Base-by-base conservation (phyloP, 2,888 invertebrate genomes). In the Aphelenchoides bicaudatus region DNA sequence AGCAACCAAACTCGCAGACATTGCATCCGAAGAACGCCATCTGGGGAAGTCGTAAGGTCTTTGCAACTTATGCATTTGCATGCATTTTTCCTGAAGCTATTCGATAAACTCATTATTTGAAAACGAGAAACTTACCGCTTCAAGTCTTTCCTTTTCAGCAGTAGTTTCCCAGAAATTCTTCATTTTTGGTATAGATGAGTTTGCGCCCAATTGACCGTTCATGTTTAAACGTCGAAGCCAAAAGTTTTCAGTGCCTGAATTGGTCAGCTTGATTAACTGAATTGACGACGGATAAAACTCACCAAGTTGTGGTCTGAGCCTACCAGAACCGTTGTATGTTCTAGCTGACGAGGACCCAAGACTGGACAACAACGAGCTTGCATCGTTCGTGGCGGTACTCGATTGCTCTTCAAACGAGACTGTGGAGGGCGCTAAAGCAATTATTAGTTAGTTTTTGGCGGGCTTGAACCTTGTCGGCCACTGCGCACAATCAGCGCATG, bases 1-100 rank as follows among this genome's bases (percentile, higher is more conserved):
- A 3, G 74, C 74, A 2, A 74, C 74, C 16, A 74, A 58, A 1
- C 71, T 71, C 0, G 74, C 74, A 0, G 72, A 68, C n/a, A 74
- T 52, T 13, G 74, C 74, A 59, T 74, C 74, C 30, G 63, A 71
- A 2, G 72, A 71, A 39, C 73, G 58, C 73, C 73, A 73, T 58
- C 65, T 63, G 13, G 73, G 73, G 57, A 73, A 73, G 31, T 66
- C 70, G 56, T 67, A 73, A 30, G 62, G 55, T 46, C 60, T 59
- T 4, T 63, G 63, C 10, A 65, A 56, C 27, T 56, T 28, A 10
- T 53, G 62, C 2, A 56, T 39, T 37, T 60, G 55, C 10, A 65
- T 63, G 34, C 58, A 59, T 31, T 65, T 64, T 19, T 56, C 39
- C 67, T 67, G 39, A 59, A 65, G 51, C 10, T 3, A 31, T 13